Evolutionary conservation across 1,140 invertebrate species (phyloP).

Genomic region (Leptestheria dahalacensis): DNA sequence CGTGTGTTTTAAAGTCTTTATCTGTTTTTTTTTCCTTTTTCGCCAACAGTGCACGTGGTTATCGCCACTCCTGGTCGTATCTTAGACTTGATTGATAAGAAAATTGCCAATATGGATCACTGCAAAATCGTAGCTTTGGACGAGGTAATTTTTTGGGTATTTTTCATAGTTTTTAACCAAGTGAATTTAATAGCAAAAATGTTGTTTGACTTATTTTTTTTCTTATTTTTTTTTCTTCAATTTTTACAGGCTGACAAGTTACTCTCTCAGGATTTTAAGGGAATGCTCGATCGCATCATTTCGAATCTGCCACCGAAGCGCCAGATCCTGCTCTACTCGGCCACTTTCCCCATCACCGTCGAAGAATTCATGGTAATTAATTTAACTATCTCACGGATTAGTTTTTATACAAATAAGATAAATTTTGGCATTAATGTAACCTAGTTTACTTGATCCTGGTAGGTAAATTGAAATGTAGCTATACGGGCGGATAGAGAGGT

Average conservation of each 20-base stretch:
- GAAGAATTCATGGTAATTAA: slow-evolving; percentile 81
- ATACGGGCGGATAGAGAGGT: too few relatives aligned
- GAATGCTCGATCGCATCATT: slow-evolving; percentile 95
- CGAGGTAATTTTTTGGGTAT: slow-evolving; percentile 37
- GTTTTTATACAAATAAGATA: too few relatives aligned
- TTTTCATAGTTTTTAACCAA: background rate
- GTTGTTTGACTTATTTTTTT: slow-evolving; percentile 4
- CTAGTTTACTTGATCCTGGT: too few relatives aligned
- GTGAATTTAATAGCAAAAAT: too few relatives aligned
- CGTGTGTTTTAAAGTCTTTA: background rate
- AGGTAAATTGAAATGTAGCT: too few relatives aligned
- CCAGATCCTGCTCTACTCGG: slow-evolving; percentile 96
- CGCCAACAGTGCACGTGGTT: slow-evolving; percentile 78
- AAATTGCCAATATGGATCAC: slow-evolving; percentile 87
- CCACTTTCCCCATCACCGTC: slow-evolving; percentile 98
- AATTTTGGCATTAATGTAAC: too few relatives aligned
- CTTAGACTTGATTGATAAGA: slow-evolving; percentile 98
- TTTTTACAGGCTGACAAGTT: slow-evolving; percentile 78
- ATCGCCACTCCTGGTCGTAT: slow-evolving; percentile 98
- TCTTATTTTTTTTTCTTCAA: slow-evolving; percentile 12
- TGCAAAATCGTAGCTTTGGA: slow-evolving; percentile 95
- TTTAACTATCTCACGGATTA: too few relatives aligned
- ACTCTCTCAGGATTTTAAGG: slow-evolving; percentile 97
- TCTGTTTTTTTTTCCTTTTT: slow-evolving; percentile 2
- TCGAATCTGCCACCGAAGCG: slow-evolving; percentile 80